Evolutionary conservation across 2,113 vertebrate genomes (phyloP).

Genomic region (Lophius piscatorius): DNA sequence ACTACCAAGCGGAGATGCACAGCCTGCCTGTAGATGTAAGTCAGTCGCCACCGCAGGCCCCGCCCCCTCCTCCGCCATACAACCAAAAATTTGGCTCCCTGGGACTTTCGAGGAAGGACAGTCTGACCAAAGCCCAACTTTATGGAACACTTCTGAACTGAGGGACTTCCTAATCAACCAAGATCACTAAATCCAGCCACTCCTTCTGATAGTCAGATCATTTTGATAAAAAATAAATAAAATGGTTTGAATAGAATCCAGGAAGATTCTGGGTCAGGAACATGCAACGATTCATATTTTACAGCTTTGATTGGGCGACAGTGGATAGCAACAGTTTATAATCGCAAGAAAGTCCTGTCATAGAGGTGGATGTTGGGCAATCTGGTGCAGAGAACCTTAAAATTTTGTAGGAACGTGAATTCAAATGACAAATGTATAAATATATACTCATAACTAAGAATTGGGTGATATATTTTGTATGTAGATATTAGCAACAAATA

Average conservation of each 20-base stretch:
- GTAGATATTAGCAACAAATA: constrained; percentile 52
- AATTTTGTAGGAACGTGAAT: constrained; percentile 49
- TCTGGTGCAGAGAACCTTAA: constrained; percentile 7
- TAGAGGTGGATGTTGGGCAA: not conserved
- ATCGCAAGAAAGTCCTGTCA: not conserved
- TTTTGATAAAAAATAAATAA: constrained; percentile 13
- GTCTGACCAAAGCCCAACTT: constrained; percentile 97
- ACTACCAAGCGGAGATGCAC: constrained; percentile 88
- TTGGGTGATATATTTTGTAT: constrained; percentile 76
- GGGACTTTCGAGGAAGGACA: constrained; percentile 95
- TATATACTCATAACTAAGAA: constrained; percentile 60
- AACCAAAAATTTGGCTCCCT: constrained; percentile 89
- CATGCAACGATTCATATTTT: constrained; percentile 44
- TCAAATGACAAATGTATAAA: constrained; percentile 65
- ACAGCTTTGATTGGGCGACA: constrained; percentile 18
- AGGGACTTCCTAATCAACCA: constrained; percentile 50
- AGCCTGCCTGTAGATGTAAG: constrained; percentile 79
- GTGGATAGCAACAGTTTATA: constrained; percentile 31
- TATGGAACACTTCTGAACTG: constrained; percentile 96
- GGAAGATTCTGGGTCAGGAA: constrained; percentile 33
- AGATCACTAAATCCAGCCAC: not conserved
- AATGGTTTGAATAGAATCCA: constrained; percentile 31
- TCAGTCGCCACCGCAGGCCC: constrained; percentile 65
- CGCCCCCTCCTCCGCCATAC: constrained; percentile 84
- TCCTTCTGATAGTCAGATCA: constrained; percentile 21